Base-by-base conservation (phyloP, 2,797 vertebrate genomes). In the Morelia viridis region DNA sequence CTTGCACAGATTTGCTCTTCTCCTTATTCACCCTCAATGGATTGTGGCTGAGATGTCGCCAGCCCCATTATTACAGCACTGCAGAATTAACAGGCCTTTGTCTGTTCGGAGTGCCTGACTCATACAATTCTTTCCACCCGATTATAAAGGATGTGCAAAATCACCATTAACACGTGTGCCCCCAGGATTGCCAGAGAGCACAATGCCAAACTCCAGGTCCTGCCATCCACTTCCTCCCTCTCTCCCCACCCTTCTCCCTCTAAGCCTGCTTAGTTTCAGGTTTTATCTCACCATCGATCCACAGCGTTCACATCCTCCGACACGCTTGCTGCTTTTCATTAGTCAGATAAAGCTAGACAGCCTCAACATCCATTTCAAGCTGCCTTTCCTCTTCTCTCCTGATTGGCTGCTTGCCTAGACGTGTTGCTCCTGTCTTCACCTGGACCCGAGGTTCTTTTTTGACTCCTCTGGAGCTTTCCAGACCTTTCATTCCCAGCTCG, bases 241-340 rank as follows among this genome's bases (percentile, higher is more conserved):
- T 85, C 62, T 8, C 80, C 1, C 28, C 9, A 28, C 26, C 5
- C 7, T 19, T 53, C 17, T 93, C 84, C 57, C 93, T 94, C 93
- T 91, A 87, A 94, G 94, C 93, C 93, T 80, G 24, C 94, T 64
- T 96, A 93, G 92, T 92, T 91, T 95, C 94, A 87, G 93, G 46
- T 94, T 97, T 97, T 97, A 96, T 97, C 96, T 97, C 90, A 93
- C 91, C 94, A 96, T 97, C 1, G 96, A 96, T 96, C 96, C 93
- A 90, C 95, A 93, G 94, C 96, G 95, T 95, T 96, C 96, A 93
- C 94, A 93, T 95, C 95, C 95, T 85, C 95, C 88, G 95, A 96
- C 95, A 96, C 7, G 89, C 95, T 96, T 90, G 92, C 95, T 96
- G 96, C 96, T 95, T 97, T 96, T 96, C 96, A 94, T 97, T 94